These are phyloP conservation scores for Ochotona princeps DNA, from an alignment of 2,113 vertebrate species.

Conservation along the genomic window DNA sequence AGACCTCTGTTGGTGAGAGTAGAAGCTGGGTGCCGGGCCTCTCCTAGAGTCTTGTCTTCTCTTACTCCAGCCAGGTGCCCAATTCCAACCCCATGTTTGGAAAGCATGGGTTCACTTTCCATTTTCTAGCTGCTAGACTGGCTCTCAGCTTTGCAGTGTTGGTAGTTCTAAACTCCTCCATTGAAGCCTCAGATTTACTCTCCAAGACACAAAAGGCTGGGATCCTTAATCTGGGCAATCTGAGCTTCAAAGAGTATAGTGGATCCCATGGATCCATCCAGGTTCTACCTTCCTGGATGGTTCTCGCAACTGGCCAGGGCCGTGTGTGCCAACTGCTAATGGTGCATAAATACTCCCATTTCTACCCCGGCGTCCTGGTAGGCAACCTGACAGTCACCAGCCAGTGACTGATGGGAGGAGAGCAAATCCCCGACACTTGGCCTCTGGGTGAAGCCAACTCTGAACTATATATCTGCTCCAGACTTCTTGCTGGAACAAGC, in stretches of 20 bases:
- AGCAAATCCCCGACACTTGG: not conserved
- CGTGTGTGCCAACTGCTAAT: fast-evolving
- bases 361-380: no score
- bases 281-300: no score
- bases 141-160: not conserved
- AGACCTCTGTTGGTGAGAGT: not conserved
- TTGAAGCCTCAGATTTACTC: not conserved
- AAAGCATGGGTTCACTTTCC: no score
- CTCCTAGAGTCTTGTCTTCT: not conserved
- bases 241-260: not conserved
- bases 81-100: no score
- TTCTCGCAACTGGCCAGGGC: not conserved
- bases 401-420: not conserved
- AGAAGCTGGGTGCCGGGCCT: not conserved
- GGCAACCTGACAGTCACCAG: not conserved
- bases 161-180: not conserved
- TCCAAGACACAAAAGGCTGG: not conserved
- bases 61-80: not conserved
- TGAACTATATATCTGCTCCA: not conserved
- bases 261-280: not conserved
- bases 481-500: not conserved
- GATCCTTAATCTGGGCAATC: not conserved
- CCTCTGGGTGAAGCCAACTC: not conserved
- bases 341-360: not conserved
- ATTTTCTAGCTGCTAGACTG: no score